Conservation (phyloP, 1,140 invertebrate genomes). For the Lucilia cuprina region DNA sequence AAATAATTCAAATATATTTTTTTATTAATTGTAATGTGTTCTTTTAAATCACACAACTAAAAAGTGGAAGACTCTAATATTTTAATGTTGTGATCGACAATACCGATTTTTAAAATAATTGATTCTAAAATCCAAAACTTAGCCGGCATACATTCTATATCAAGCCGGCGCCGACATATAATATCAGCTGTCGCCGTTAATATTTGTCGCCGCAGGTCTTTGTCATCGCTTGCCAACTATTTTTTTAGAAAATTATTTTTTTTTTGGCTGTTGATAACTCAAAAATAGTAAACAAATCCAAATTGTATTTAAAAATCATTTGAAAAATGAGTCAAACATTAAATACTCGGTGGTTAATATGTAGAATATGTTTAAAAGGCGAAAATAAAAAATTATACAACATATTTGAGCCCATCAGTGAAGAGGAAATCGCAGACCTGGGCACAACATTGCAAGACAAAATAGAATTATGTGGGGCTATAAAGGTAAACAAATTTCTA, state of each 20-base stretch:
- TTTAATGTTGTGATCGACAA: no score
- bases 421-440: constrained; percentile 28
- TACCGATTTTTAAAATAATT: no score
- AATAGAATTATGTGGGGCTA: neutral
- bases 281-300: neutral
- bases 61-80: no score
- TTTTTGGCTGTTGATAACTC: neutral
- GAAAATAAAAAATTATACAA: constrained; percentile 45
- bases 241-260: constrained; percentile 5
- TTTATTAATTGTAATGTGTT: no score
- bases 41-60: no score
- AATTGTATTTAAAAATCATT: neutral
- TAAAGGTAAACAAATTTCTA: constrained; percentile 19
- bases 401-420: constrained; percentile 38
- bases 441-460: constrained; percentile 30
- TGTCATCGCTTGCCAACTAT: constrained; percentile 11
- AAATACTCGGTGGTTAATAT: constrained; percentile 37
- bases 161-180: no score
- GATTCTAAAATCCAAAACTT: no score
- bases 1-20: no score
- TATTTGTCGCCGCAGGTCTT: no score
- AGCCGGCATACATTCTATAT: no score
- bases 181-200: no score
- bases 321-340: neutral
- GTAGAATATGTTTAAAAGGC: constrained; percentile 48